Base-by-base conservation (phyloP, 1,140 invertebrate species). In the Danaus plexippus region DNA sequence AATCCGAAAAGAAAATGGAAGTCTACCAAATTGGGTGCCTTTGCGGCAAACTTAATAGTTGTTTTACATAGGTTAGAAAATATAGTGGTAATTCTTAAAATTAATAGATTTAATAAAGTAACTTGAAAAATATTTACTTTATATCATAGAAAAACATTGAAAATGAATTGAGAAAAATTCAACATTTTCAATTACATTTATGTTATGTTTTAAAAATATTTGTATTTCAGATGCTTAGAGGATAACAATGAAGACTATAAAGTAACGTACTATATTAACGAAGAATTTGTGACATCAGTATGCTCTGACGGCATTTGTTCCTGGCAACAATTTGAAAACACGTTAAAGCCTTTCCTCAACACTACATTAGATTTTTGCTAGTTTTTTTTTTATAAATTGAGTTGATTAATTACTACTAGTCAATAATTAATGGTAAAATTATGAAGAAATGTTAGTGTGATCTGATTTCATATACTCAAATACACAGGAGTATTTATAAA, bases 231-330 rank as follows among this genome's bases (percentile, higher is more conserved):
- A 65, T 81, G 80, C 54, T 58, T 54, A 22, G 56, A 65, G 11
- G 62, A 46, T 22, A 45, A 57, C 9, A 49, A 59, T 11, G 63
- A 63, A 43, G 70, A 80, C 46, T 75, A 75, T 51, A 77, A 72
- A 47, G 71, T 84, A 8, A 68, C 75, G 11, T 79, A 80, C 61
- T 84, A 81, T 61, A 60, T 70, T 52, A 81, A 81, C 50, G 80
- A 84, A 59, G 66, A 77, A 57, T 69, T 69, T 5, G 59, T 77
- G 45, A 61, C 57, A 55, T 63, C 70, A 43, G 69, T 81, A 44
- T 80, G 80, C 60, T 63, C 68, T n/a, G 54, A 69, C 46, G 77
- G 77, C 15, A 67, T 77, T 47, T 80, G 80, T 59, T 68, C 73
- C 45, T 81, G 80, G 78, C 54, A 73, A 45, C 67, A 84, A 53